phyloP scores from a whole-genome alignment of 2,113 vertebrate genomes.

The Microtus oregoni region DNA sequence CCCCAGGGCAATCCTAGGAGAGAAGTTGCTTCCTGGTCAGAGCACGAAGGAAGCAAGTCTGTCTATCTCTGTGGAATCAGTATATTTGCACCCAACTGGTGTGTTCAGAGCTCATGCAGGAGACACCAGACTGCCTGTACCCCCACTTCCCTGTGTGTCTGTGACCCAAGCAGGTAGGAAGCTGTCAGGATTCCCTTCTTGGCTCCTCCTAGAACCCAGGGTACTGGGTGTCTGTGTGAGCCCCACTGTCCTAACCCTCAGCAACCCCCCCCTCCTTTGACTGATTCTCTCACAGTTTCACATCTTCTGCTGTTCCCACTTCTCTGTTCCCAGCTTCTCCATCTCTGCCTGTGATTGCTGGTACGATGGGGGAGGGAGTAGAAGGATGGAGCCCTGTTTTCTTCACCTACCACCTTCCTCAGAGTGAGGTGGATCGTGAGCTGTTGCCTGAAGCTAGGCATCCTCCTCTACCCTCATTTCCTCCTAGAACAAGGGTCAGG shows the following conservation, averaged over 20 bases:
- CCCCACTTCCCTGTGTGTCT: fast-evolving
- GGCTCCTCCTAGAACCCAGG: background rate
- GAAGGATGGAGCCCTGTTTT: background rate
- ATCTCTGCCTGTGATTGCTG: too few species aligned
- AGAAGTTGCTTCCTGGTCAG: background rate
- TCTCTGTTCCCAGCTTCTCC: background rate
- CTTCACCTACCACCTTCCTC: background rate
- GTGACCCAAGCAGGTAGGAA: background rate
- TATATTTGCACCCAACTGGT: background rate
- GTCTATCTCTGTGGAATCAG: background rate
- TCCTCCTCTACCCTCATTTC: background rate
- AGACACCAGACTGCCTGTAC: fast-evolving
- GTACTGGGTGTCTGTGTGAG: background rate
- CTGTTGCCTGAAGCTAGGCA: background rate
- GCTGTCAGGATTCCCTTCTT: background rate
- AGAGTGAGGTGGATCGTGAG: background rate
- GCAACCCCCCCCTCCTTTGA: too few species aligned
- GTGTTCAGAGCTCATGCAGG: fast-evolving
- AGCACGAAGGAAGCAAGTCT: background rate
- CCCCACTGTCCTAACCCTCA: background rate
- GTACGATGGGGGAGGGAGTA: fast-evolving
- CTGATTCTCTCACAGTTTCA: background rate
- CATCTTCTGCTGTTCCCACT: background rate
- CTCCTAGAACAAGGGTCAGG: background rate
- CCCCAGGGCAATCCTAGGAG: background rate